phyloP scores from a whole-genome alignment of 2,113 vertebrate genomes.

The Mirounga angustirostris region DNA sequence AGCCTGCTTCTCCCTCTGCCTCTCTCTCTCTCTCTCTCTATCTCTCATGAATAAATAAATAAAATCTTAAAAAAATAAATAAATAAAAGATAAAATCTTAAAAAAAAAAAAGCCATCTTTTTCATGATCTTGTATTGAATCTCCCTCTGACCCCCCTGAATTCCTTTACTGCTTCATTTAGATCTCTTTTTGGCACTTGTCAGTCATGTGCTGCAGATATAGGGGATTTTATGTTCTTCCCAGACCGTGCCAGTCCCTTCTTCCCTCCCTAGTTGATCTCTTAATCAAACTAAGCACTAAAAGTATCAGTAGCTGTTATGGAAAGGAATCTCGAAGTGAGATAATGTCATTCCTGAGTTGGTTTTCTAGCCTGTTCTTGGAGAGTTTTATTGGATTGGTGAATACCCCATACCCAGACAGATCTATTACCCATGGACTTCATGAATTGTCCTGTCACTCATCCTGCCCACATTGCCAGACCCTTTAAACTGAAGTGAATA shows the following conservation, averaged over 20 bases:
- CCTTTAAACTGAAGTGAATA: neutral
- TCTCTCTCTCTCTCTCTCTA: no score
- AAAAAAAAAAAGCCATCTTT: neutral
- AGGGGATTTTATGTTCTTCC: neutral
- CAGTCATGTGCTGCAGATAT: neutral
- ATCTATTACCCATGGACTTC: neutral
- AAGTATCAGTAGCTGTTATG: neutral
- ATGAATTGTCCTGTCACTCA: neutral
- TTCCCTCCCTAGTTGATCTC: neutral
- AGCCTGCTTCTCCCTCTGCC: no score
- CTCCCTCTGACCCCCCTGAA: neutral
- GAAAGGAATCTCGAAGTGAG: constrained; percentile 39
- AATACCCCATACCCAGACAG: neutral
- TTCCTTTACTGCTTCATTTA: neutral
- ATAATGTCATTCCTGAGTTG: neutral
- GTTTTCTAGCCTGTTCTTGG: neutral
- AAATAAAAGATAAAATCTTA: no score
- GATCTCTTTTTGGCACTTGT: neutral
- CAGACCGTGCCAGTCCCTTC: neutral
- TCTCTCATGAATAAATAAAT: no score
- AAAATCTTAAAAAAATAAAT: no score
- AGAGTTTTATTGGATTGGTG: neutral
- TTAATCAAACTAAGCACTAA: constrained; percentile 18
- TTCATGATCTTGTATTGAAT: neutral
- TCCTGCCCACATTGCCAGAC: neutral